These are phyloP conservation scores for Nomada hirtipes DNA, from an alignment of 2,888 invertebrate genomes.

Conservation along the genomic window DNA sequence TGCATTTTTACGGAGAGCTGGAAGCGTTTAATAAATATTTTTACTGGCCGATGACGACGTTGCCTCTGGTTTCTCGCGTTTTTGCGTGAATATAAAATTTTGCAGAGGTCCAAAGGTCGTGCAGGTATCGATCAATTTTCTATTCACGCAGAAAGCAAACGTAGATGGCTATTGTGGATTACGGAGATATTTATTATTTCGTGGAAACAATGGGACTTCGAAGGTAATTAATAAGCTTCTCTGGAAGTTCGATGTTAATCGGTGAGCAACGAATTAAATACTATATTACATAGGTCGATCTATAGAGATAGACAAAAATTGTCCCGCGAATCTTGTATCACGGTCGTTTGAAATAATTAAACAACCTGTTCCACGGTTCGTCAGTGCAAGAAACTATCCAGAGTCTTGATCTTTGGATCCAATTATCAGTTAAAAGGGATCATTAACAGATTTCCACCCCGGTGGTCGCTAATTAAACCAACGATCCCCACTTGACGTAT, in stretches of 20 bases:
- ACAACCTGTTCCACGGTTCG: slow-evolving; percentile 13
- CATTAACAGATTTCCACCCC: not conserved
- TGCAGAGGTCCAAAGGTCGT: no score
- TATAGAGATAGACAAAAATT: not conserved
- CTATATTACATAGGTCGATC: not conserved
- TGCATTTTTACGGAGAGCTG: not conserved
- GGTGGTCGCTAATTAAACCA: not conserved
- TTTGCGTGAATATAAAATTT: no score
- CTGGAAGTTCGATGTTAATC: not conserved
- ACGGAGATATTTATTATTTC: not conserved
- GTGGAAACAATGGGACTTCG: not conserved
- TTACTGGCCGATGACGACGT: no score
- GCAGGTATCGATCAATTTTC: no score
- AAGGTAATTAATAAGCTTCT: not conserved
- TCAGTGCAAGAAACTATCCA: slow-evolving; percentile 12
- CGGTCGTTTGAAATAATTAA: slow-evolving; percentile 20
- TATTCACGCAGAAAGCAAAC: no score
- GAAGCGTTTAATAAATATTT: no score
- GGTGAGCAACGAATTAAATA: not conserved
- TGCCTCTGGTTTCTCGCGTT: no score
- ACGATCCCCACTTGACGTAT: not conserved
- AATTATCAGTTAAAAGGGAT: not conserved
- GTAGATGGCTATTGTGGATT: no score
- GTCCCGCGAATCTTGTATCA: not conserved
- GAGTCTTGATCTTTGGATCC: not conserved